Evolutionary conservation across 1,140 invertebrate species (phyloP), one percentile per base, ranked within the genome.

Genomic region (Heliconius melpomene): DNA sequence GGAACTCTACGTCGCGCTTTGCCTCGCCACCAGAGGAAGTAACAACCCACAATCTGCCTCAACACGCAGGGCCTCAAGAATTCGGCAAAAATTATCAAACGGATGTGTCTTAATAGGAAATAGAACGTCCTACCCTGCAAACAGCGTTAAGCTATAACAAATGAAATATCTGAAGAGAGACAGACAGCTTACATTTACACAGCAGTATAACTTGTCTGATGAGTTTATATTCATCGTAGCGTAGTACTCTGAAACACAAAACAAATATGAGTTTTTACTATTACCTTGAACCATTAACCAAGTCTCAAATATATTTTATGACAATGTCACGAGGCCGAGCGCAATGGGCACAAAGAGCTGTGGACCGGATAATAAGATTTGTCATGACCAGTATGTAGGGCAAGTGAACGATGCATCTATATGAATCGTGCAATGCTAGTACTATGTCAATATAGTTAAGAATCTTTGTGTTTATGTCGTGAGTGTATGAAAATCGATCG

Each of bases 281-380:
- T 71, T 73, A 72, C 75, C 79, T 81, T 82, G 80, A 82, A 82
- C 54, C 38, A 78, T 77, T 32, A 78, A 79, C 80, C 76, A 77
- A 66, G 71, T 54, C 71, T 66, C 81, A 36, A 87, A 86, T 87
- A 86, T 80, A 83, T 89, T 89, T 87, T 85, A 89, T 84, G 86
- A 82, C 81, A 77, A 85, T 86, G 84, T 86, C 82, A 78, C 82
- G 74, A 84, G 78, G 79, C 77, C 79, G 54, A 73, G 75, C 54
- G 74, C 72, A 77, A 73, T 54, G 73, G 66, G 75, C 74, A 80
- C 79, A 76, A 76, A 80, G 74, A 23, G 74, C 74, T 11, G 36
- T n/a, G 60, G 70, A 77, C 32, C 77, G 79, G 66, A 80, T 80
- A 80, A 80, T 76, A 74, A 75, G 79, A 77, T 80, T 80, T 74